Evolutionary conservation across 1,140 invertebrate genomes (phyloP).

Genomic region (Drosophila bocki): DNA sequence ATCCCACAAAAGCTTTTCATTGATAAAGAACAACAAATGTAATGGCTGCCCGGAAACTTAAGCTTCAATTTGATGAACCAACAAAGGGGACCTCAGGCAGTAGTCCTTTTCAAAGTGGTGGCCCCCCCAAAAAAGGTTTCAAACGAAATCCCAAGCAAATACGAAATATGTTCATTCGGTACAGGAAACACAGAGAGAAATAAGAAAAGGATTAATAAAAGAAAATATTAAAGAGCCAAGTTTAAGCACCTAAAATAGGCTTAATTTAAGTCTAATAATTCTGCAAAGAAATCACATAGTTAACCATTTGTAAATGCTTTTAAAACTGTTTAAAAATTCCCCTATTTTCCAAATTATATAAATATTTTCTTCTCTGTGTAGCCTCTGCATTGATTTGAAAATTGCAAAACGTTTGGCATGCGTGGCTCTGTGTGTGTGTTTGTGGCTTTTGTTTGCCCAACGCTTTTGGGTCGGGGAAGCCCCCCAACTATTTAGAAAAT

Average conservation of each 20-base stretch:
- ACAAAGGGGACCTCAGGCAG: slow-evolving; percentile 55
- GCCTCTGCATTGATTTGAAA: slow-evolving; percentile 66
- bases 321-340: background rate
- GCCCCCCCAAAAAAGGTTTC: slow-evolving; percentile 58
- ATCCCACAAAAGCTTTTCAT: slow-evolving; percentile 41
- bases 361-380: slow-evolving; percentile 18
- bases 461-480: slow-evolving; percentile 13
- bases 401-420: slow-evolving; percentile 51
- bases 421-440: slow-evolving; percentile 14
- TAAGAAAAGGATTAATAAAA: background rate
- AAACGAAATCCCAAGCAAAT: slow-evolving; percentile 53
- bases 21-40: slow-evolving; percentile 61
- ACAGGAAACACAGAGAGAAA: background rate
- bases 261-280: background rate
- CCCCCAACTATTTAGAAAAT: slow-evolving; percentile 79
- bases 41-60: slow-evolving; percentile 60
- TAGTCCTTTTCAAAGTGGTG: slow-evolving; percentile 53
- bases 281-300: no score
- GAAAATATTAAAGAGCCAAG: background rate
- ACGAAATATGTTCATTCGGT: slow-evolving; percentile 28
- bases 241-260: background rate
- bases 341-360: background rate
- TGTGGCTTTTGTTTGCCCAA: slow-evolving; percentile 44
- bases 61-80: slow-evolving; percentile 74
- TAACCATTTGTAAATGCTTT: background rate